Evolutionary conservation across 2,113 vertebrate species (phyloP), one percentile per base, ranked within the genome.

Genomic region (Urocynchramus pylzowi): DNA sequence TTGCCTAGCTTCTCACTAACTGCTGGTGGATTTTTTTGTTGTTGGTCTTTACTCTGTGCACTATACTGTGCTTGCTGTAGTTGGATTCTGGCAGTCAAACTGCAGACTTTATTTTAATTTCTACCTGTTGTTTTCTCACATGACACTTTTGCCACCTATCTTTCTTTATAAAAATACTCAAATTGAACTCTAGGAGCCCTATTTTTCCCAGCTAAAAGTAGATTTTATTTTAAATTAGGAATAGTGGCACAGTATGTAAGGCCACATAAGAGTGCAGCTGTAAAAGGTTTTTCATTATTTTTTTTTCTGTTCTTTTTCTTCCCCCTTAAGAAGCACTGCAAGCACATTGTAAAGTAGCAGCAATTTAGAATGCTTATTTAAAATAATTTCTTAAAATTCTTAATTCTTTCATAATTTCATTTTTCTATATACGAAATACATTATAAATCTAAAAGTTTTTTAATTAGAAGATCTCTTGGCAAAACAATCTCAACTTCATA

Each of bases 371-470:
- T 11, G 1, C 2, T 75, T 57, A 37, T 81, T 87, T 50, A 8
- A 64, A 64, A 65, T 39, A 44, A 16, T 23, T 64, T 68, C 23
- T 73, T 68, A 16, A 47, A 69, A 47, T 59, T 64, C 8, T 13
- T 18, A 42, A 16, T 52, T 50, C 3, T 56, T 57, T 54, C 3
- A 9, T 60, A 27, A 45, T 79, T 63, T 24, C 10, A 35, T 52
- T 45, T 60, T 84, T 69, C n/a, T 35, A 0, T 21, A 13, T 9
- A 22, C 28, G 16, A 79, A 83, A 23, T 35, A 61, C 2, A 0
- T 35, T 41, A 27, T 13, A 1, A 28, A 44, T 59, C 31, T 5
- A 0, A 9, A 21, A 9, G 3, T 17, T 50, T 50, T 59, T 35
- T 9, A 35, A 67, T 15, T 50, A 81, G 16, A n/a, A 59, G 20